Evolutionary conservation across 2,113 vertebrate genomes (phyloP).

Genomic region (Mustela nigripes): DNA sequence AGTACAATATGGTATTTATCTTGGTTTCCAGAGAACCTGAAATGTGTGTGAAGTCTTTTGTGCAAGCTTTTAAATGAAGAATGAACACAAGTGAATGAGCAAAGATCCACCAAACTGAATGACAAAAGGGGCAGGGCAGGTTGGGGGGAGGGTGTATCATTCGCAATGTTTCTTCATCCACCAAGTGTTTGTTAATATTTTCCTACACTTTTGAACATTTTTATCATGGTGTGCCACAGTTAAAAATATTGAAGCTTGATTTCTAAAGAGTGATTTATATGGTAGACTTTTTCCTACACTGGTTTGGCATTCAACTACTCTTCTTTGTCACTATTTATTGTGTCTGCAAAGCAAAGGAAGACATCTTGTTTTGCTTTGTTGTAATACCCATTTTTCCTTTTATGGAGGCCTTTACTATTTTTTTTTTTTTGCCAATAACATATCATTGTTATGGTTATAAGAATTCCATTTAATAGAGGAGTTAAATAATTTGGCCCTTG

Average conservation of each 20-base stretch:
- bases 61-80: not conserved
- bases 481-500: not conserved
- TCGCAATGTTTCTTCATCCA: not conserved
- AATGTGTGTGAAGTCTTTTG: not conserved
- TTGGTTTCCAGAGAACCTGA: not conserved
- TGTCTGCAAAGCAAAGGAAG: not conserved
- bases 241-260: not conserved
- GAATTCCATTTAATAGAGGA: not conserved
- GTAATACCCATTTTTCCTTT: not conserved
- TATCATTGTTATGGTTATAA: not conserved
- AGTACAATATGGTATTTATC: not conserved
- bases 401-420: not conserved
- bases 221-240: not conserved
- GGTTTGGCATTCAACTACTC: fast-evolving
- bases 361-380: not conserved
- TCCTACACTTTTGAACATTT: not conserved
- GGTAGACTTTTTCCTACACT: not conserved
- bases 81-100: not conserved
- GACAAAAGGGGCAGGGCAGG: too few relatives aligned
- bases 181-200: not conserved
- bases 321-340: not conserved
- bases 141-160: too few relatives aligned
- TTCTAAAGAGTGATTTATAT: not conserved
- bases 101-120: not conserved
- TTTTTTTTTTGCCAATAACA: not conserved